Evolutionary conservation across 2,113 vertebrate genomes (phyloP).

Genomic region (Typhlomys cinereus): DNA sequence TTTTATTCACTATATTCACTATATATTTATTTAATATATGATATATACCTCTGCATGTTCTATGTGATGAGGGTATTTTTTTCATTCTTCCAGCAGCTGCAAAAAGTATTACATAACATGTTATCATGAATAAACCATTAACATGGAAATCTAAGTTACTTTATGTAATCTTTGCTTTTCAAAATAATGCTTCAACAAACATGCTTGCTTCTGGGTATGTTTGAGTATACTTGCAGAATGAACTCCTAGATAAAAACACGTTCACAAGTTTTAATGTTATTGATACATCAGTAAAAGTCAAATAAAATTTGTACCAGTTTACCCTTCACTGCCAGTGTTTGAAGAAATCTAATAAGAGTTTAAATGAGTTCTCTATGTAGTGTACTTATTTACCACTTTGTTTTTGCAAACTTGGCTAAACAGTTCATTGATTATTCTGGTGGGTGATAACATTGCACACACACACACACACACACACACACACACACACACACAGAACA

Average conservation of each 20-base stretch:
- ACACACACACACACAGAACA: not conserved
- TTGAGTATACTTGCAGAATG: constrained; percentile 17
- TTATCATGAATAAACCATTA: not conserved
- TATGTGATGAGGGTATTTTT: not conserved
- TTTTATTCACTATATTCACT: constrained; percentile 33
- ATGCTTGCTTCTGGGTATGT: not conserved
- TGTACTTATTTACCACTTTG: not conserved
- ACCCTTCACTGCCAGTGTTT: not conserved
- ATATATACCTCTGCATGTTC: not conserved
- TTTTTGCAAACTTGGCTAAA: not conserved
- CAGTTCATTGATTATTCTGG: not conserved
- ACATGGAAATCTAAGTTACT: not conserved
- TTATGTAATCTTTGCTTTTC: constrained; percentile 49
- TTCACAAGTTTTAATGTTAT: not conserved
- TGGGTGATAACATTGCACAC: not conserved
- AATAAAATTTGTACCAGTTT: not conserved
- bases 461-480: too few species aligned
- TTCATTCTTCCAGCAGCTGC: not conserved
- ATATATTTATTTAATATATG: not conserved
- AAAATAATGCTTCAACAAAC: constrained; percentile 23
- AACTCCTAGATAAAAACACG: constrained; percentile 34
- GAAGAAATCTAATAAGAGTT: not conserved
- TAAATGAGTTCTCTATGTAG: not conserved
- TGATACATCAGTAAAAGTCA: not conserved
- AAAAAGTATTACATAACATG: not conserved